These are phyloP conservation scores for Saiga tatarica DNA, from an alignment of 2,113 vertebrate genomes.

Conservation along the genomic window DNA sequence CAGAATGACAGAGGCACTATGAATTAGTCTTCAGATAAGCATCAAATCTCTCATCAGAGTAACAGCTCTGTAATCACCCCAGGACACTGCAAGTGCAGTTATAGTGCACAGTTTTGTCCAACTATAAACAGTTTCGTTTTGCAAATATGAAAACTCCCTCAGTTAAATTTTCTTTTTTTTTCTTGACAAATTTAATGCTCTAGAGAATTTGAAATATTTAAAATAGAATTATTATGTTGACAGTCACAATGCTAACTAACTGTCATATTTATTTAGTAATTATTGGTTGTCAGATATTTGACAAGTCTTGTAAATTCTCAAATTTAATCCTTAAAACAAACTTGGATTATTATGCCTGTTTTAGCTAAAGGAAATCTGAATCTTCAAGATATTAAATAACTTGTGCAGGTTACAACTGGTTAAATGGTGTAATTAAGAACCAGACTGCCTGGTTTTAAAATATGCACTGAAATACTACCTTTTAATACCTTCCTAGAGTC, in stretches of 20 bases:
- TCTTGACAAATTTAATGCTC: not conserved
- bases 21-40: too few relatives aligned
- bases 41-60: too few relatives aligned
- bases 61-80: fast-evolving
- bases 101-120: not conserved
- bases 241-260: not conserved
- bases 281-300: not conserved
- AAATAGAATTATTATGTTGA: not conserved
- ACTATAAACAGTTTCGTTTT: not conserved
- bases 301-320: not conserved
- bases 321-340: not conserved
- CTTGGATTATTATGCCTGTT: not conserved
- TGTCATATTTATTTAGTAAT: not conserved
- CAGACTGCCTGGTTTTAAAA: not conserved
- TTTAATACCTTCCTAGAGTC: not conserved
- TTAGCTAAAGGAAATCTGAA: slow-evolving; percentile 10
- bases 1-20: not conserved
- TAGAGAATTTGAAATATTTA: not conserved
- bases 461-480: not conserved
- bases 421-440: not conserved
- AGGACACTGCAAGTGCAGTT: too few relatives aligned
- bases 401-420: not conserved
- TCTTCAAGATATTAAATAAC: not conserved
- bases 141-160: not conserved
- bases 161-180: not conserved